A percentile compares a stretch with the other conserved stretches of the same genome.
Conservation (phyloP, 2,797 vertebrate species). For the Chaunax sp. region DNA sequence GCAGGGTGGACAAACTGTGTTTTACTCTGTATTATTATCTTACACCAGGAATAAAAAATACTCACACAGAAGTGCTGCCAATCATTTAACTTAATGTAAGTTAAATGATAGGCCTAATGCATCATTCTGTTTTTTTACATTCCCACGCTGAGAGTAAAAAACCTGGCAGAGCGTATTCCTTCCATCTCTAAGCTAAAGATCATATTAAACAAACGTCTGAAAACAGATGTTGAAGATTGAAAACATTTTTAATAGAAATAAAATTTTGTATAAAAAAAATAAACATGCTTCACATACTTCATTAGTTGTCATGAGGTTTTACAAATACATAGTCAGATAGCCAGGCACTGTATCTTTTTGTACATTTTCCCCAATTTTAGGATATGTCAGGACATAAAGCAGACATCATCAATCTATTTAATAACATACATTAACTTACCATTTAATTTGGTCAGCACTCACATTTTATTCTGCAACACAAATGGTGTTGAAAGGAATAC, state of each 20-base stretch:
- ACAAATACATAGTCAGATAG: conserved; percentile 93
- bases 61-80: conserved; percentile 25
- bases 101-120: conserved; percentile 3
- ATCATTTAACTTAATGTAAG: conserved; percentile 12
- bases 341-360: conserved; percentile 94
- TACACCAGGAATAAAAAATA: conserved; percentile 26
- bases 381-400: conserved; percentile 92
- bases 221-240: conserved; percentile 77
- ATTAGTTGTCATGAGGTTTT: conserved; percentile 86
- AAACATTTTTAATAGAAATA: conserved; percentile 99
- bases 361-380: conserved; percentile 82
- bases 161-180: neutral
- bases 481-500: conserved; percentile 81
- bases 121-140: neutral
- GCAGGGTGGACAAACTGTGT: conserved; percentile 31
- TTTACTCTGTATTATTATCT: conserved; percentile 46
- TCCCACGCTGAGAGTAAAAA: neutral
- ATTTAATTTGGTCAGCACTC: conserved; percentile 94
- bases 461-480: conserved; percentile 91
- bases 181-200: too few species aligned
- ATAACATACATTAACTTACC: conserved; percentile 95
- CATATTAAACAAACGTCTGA: too few species aligned
- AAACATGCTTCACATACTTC: conserved; percentile 96
- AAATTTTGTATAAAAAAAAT: conserved; percentile 94
- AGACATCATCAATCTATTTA: conserved; percentile 92